Base-by-base conservation (phyloP, 1,140 invertebrate species). In the Dryas iulia region DNA sequence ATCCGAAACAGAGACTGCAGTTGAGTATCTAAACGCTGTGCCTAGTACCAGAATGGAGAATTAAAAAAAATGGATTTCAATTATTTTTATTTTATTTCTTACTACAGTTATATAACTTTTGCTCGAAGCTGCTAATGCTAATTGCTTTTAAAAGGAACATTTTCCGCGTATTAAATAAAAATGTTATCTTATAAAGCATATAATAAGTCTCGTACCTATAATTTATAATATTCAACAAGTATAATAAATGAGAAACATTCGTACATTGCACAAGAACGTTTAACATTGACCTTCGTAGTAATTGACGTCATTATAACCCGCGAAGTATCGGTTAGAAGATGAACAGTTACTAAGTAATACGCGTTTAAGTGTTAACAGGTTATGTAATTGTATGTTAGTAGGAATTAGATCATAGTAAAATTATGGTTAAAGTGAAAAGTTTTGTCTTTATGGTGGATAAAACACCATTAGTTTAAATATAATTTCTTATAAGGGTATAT, bases 301-400 rank as follows among this genome's bases (percentile, higher is more conserved):
- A 31, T 59, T 30, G 56, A 26, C 26, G 56, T 58, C 56, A 58
- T 58, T 58, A 58, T 58, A 28, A 58, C 56, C 30, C 56, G 56
- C 56, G 56, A 47, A 21, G 56, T 58, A 28, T 58, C 26, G 26
- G 26, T 30, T 58, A 26, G 25, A 14, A 21, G n/a, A 26, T 58
- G 39, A 47, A 47, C 39, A 47, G 6, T 8, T 21, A 47, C 39
- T 47, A 47, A 47, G 18, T 21, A 47, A 47, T 47, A 47, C 8
- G 39, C 39, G 39, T 47, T 47, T 1, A 47, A 47, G 14, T 47
- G 39, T 10, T 47, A 47, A 47, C 39, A 18, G 21, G 18, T 21
- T 0, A 47, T 10, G 6, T n/a, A n/a, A n/a, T n/a, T n/a, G n/a
- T 47, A 14, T 2, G 21, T 47, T 8, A 6, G 14, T 14, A 12